Percentiles rank a stretch among this genome's conserved stretches.
Conservation (phyloP, 1,140 invertebrate genomes). For the Eriosoma lanigerum region DNA sequence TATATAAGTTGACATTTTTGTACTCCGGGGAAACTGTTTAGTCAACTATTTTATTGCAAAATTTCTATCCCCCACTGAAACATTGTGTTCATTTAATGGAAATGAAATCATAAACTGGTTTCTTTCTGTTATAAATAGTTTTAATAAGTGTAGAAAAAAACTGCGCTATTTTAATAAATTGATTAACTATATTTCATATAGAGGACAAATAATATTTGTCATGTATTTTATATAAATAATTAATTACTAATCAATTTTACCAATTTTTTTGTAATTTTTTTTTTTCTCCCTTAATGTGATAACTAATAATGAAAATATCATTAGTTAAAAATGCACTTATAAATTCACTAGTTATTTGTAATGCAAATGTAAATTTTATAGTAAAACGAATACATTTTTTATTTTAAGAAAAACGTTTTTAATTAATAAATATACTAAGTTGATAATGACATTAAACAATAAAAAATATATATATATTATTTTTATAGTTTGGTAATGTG, state of each 20-base stretch:
- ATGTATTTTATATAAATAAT: not conserved
- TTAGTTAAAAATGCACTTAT: conserved; percentile 29
- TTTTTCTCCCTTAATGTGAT: conserved; percentile 12
- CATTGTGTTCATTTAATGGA: not conserved
- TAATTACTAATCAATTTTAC: not conserved
- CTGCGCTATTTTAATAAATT: not conserved
- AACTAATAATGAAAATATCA: conserved; percentile 20
- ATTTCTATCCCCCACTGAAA: not conserved
- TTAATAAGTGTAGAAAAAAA: not conserved
- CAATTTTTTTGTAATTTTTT: not conserved
- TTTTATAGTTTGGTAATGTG: conserved; percentile 25
- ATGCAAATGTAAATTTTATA: conserved; percentile 27
- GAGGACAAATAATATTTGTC: not conserved
- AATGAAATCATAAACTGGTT: not conserved
- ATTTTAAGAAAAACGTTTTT: conserved; percentile 30
- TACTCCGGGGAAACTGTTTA: not conserved
- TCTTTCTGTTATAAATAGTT: not conserved
- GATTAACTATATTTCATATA: not conserved
- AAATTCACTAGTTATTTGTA: conserved; percentile 36
- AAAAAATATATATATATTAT: conserved; percentile 31
- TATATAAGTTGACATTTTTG: not conserved
- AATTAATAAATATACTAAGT: conserved; percentile 17
- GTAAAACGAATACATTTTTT: conserved; percentile 13
- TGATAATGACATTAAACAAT: conserved; percentile 18
- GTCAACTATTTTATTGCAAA: not conserved